Conservation (phyloP, 2,888 invertebrate species). For the Papilio elwesi region DNA sequence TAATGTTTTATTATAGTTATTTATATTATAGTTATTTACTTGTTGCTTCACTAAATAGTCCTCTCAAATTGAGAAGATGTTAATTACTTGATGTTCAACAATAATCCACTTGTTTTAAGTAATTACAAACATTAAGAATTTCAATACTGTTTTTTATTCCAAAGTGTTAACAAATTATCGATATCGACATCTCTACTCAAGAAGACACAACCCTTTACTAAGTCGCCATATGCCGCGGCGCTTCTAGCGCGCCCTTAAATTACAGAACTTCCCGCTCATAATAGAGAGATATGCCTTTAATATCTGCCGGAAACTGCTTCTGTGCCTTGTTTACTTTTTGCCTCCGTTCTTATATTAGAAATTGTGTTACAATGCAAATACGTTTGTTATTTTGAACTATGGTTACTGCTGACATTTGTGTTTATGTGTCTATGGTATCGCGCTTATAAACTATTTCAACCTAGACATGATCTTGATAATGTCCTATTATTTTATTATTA, state of each 20-base stretch:
- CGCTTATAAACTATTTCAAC: neutral
- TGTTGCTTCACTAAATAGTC: no score
- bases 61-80: no score
- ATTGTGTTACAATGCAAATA: slow-evolving; percentile 52
- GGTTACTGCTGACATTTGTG: slow-evolving; percentile 35
- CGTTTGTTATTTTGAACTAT: slow-evolving; percentile 40
- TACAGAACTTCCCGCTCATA: slow-evolving; percentile 83
- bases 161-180: slow-evolving; percentile 2
- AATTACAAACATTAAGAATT: no score
- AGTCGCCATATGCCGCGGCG: slow-evolving; percentile 77
- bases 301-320: slow-evolving; percentile 80
- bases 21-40: no score
- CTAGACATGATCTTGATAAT: slow-evolving; percentile 12
- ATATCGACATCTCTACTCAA: slow-evolving; percentile 33
- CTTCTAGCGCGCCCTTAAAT: slow-evolving; percentile 78
- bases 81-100: no score
- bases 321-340: slow-evolving; percentile 80
- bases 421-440: slow-evolving; percentile 25
- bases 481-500: slow-evolving; percentile 9
- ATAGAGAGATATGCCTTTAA: slow-evolving; percentile 85
- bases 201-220: slow-evolving; percentile 65
- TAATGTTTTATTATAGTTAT: no score
- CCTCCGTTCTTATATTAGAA: slow-evolving; percentile 77
- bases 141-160: neutral
- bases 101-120: no score